Percentiles rank a stretch among this genome's conserved stretches.
These are phyloP conservation scores for Poecile atricapillus DNA, from an alignment of 2,113 vertebrate genomes.

Conservation along the genomic window DNA sequence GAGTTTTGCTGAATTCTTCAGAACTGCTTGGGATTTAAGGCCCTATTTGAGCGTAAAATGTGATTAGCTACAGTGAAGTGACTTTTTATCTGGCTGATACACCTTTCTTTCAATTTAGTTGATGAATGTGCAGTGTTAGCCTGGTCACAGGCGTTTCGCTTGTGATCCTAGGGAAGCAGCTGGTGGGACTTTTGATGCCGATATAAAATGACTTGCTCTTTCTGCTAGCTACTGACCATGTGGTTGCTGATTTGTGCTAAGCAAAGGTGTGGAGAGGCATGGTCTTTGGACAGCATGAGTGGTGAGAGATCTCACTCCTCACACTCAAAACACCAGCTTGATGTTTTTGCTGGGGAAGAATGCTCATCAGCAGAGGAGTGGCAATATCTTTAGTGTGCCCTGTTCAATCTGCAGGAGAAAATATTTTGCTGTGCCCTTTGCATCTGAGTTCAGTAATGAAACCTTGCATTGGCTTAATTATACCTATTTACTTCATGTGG, in stretches of 20 bases:
- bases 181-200: background rate
- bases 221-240: fast-evolving
- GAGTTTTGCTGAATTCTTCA: background rate
- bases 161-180: background rate
- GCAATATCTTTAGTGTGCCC: background rate
- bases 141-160: background rate
- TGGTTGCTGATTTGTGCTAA: background rate
- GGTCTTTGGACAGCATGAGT: background rate
- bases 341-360: background rate
- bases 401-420: background rate
- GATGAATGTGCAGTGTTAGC: background rate
- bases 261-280: fast-evolving
- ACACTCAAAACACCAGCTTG: fast-evolving
- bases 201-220: background rate
- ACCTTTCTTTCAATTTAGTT: slow-evolving; percentile 26
- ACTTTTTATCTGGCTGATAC: slow-evolving; percentile 20
- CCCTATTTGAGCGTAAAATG: background rate
- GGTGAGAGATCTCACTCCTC: background rate
- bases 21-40: background rate
- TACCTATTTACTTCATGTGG: background rate
- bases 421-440: background rate
- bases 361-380: fast-evolving
- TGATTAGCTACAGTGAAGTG: background rate
- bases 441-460: background rate
- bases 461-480: background rate